A percentile compares a stretch with the other conserved stretches of the same genome.
These are phyloP conservation scores for Lomographa bimaculata DNA, from an alignment of 2,888 invertebrate genomes.

Conservation along the genomic window DNA sequence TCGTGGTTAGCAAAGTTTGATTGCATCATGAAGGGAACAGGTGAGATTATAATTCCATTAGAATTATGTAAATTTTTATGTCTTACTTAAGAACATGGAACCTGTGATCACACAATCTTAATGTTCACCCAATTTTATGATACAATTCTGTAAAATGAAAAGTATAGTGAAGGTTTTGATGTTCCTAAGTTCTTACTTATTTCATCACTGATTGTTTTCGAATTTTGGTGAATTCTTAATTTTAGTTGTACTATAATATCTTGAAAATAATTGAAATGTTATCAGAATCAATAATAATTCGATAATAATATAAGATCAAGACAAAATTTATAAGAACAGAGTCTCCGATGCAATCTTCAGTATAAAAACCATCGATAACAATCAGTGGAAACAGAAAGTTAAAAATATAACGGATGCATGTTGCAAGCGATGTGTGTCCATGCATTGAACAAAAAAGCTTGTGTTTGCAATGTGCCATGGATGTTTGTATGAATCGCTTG, in stretches of 20 bases:
- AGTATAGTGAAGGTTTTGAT: not conserved
- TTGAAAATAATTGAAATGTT: no score
- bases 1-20: conserved; percentile 99
- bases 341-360: no score
- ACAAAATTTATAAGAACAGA: no score
- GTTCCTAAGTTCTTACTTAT: conserved; percentile 20
- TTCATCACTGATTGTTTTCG: conserved; percentile 20
- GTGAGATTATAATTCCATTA: conserved; percentile 51
- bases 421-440: conserved; percentile 51
- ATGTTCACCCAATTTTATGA: no score
- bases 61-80: conserved; percentile 1
- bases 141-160: no score
- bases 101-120: no score
- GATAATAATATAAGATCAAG: no score
- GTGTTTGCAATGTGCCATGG: conserved; percentile 55
- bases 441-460: conserved; percentile 50
- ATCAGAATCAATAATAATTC: no score
- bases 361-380: conserved; percentile 27
- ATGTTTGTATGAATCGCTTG: conserved; percentile 48
- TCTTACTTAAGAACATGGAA: conserved; percentile 12
- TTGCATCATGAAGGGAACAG: conserved; percentile 96
- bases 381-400: conserved; percentile 34
- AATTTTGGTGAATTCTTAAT: no score
- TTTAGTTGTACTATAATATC: no score
- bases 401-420: conserved; percentile 44